Conservation (phyloP, 2,797 vertebrate genomes). For the Eulemur albifrons region DNA sequence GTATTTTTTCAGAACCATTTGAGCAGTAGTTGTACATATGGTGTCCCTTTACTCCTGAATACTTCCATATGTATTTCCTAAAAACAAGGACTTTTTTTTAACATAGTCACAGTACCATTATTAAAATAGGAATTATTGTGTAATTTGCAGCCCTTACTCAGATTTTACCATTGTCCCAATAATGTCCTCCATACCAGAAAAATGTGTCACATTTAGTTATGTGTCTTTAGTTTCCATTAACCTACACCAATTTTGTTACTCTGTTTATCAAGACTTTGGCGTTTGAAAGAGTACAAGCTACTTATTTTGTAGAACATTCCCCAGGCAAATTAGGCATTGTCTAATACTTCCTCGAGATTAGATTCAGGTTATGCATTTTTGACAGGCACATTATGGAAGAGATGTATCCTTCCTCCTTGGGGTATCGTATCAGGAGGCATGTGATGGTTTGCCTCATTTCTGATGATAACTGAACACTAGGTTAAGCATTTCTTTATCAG, state of each 20-base stretch:
- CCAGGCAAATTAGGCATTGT: not conserved
- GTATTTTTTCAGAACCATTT: not conserved
- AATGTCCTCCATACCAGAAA: not conserved
- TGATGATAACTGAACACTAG: not conserved
- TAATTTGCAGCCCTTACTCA: slow-evolving; percentile 7
- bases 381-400: not conserved
- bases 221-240: not conserved
- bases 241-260: not conserved
- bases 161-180: not conserved
- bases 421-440: not conserved
- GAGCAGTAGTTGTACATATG: not conserved
- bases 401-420: not conserved
- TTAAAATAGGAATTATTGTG: not conserved
- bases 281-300: not conserved
- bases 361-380: not conserved
- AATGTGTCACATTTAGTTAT: not conserved
- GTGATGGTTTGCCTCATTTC: not conserved
- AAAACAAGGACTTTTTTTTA: slow-evolving; percentile 32
- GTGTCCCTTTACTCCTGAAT: not conserved
- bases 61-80: not conserved
- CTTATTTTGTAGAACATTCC: not conserved
- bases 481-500: not conserved
- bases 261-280: not conserved
- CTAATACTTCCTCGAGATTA: not conserved
- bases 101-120: not conserved